These are phyloP conservation scores for Tinamus guttatus DNA, from an alignment of 2,113 vertebrate genomes.

Conservation along the genomic window DNA sequence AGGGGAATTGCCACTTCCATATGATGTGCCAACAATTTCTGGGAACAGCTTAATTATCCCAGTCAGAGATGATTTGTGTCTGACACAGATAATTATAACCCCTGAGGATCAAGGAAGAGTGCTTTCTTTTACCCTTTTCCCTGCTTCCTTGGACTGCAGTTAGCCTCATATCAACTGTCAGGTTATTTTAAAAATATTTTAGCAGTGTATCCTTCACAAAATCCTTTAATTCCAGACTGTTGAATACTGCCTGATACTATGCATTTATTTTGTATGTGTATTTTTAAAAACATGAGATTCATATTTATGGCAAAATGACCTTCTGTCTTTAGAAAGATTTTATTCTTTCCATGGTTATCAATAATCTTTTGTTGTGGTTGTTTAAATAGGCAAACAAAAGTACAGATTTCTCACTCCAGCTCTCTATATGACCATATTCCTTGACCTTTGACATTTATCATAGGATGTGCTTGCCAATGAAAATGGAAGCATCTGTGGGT, in stretches of 20 bases:
- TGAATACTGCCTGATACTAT: neutral
- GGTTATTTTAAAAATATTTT: neutral
- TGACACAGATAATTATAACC: neutral
- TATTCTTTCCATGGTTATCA: neutral
- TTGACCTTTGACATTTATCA: neutral
- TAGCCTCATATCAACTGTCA: neutral
- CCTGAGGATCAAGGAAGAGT: neutral
- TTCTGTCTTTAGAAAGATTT: neutral
- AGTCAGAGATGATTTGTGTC: neutral
- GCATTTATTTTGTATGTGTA: neutral
- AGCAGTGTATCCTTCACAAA: neutral
- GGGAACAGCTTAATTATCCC: neutral
- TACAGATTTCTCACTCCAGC: neutral
- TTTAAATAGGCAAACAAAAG: neutral
- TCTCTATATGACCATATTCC: neutral
- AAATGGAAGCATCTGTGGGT: neutral
- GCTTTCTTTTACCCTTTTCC: neutral
- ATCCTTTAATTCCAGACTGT: neutral
- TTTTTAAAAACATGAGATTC: accelerated
- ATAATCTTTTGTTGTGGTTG: neutral
- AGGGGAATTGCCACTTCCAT: neutral
- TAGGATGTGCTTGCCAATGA: neutral
- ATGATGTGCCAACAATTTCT: neutral
- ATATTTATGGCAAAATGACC: neutral
- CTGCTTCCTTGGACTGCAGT: neutral